These are phyloP conservation scores for Phenganax subtilis DNA, from an alignment of 92 coral and sea anemone genomes.

Conservation along the genomic window DNA sequence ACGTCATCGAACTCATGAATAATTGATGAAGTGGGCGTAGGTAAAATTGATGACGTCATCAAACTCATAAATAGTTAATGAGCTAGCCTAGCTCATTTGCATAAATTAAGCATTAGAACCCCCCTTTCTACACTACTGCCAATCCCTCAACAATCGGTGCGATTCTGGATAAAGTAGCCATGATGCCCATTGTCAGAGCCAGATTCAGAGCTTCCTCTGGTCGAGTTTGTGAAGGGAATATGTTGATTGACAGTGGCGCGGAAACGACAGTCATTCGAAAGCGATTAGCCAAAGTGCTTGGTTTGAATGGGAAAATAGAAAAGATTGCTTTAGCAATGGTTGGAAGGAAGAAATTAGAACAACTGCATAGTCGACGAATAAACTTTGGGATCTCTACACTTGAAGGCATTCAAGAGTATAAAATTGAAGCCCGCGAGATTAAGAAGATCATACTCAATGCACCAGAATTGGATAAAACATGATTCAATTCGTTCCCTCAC, in stretches of 20 bases:
- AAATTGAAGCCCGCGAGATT: background rate
- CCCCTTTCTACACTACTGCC: no score
- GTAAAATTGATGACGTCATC: no score
- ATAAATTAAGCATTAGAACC: no score
- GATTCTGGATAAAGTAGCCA: constrained; percentile 35
- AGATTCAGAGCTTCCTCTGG: constrained; percentile 53
- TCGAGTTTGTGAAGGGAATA: constrained; percentile 47
- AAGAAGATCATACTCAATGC: background rate
- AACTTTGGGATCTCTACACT: background rate
- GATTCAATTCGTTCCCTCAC: constrained; percentile 35
- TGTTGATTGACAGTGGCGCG: constrained; percentile 57
- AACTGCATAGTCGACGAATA: background rate
- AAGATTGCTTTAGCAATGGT: constrained; percentile 43
- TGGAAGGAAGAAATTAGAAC: constrained; percentile 22
- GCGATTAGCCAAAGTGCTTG: constrained; percentile 51
- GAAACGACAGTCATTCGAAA: constrained; percentile 53
- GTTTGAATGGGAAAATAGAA: constrained; percentile 46
- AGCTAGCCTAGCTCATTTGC: no score
- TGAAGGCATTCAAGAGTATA: no score
- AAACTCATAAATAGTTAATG: no score
- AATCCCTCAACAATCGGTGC: background rate
- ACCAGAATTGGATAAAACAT: background rate
- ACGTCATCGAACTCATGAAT: background rate
- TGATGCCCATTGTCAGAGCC: constrained; percentile 54
- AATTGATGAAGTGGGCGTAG: no score